Conservation (phyloP, 2,888 invertebrate genomes). For the Cyclophora punctaria region DNA sequence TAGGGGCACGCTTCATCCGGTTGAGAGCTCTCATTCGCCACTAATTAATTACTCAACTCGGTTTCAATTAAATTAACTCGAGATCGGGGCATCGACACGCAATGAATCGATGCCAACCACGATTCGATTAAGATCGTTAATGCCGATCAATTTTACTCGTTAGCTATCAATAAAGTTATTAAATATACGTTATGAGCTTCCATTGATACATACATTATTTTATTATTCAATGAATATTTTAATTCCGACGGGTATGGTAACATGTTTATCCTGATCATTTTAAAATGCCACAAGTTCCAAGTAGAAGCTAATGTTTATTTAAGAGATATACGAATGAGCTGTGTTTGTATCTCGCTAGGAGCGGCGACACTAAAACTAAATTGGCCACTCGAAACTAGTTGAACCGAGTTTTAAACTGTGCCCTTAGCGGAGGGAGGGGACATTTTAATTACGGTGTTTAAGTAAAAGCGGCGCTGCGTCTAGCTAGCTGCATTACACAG, state of each 20-base stretch:
- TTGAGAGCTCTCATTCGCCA: constrained; percentile 66
- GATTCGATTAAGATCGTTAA: constrained; percentile 69
- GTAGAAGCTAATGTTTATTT: not conserved
- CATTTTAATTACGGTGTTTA: constrained; percentile 74
- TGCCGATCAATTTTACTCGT: constrained; percentile 65
- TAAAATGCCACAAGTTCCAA: not conserved
- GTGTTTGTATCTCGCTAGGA: constrained; percentile 45
- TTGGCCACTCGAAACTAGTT: constrained; percentile 67
- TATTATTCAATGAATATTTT: not conserved
- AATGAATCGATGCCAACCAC: constrained; percentile 60
- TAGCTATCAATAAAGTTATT: constrained; percentile 62
- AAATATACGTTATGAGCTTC: constrained; percentile 32
- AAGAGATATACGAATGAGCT: constrained; percentile 8
- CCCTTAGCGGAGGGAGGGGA: constrained; percentile 54
- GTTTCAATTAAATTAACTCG: constrained; percentile 72
- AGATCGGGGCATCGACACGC: constrained; percentile 65
- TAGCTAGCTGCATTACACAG: constrained; percentile 71
- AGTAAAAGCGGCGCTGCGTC: constrained; percentile 70
- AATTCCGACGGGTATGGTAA: too few species aligned
- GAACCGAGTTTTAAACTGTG: constrained; percentile 67
- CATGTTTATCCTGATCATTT: too few species aligned
- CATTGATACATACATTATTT: constrained; percentile 24
- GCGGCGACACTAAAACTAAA: constrained; percentile 63
- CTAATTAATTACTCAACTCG: constrained; percentile 73
- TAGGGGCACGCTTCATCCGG: constrained; percentile 48